Evolutionary conservation across 1,140 invertebrate species (phyloP).

Genomic region (Drosophila ironensis): DNA sequence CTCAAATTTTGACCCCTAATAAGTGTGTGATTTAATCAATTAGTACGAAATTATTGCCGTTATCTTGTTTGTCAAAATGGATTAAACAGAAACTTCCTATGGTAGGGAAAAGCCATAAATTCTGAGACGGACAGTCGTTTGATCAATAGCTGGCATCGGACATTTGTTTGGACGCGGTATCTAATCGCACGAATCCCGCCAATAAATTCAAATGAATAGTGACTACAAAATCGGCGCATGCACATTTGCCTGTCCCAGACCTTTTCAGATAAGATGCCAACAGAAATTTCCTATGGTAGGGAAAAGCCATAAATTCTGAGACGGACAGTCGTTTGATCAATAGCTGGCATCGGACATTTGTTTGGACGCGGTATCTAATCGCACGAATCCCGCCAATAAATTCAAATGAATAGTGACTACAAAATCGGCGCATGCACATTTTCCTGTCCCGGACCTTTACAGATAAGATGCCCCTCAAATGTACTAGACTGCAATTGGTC

Average conservation of each 20-base stretch:
- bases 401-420: constrained; percentile 4
- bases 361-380: constrained; percentile 20
- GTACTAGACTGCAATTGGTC: constrained; percentile 1
- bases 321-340: constrained; percentile 1
- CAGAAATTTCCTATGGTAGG: too few relatives aligned
- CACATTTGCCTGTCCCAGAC: background rate
- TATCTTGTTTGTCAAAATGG: too few relatives aligned
- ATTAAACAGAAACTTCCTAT: too few relatives aligned
- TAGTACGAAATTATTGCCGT: too few relatives aligned
- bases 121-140: background rate
- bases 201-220: constrained; percentile 25
- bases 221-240: background rate
- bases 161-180: background rate
- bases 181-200: background rate
- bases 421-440: background rate
- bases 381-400: background rate
- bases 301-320: background rate
- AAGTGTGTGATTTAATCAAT: background rate
- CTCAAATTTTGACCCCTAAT: background rate
- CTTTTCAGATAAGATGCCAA: constrained; percentile 1
- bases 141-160: background rate
- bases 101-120: too few relatives aligned
- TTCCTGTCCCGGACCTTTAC: background rate
- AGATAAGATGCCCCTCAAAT: background rate
- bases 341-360: background rate